Evolutionary conservation across 2,797 vertebrate species (phyloP).

Genomic region (Microhierax caerulescens): DNA sequence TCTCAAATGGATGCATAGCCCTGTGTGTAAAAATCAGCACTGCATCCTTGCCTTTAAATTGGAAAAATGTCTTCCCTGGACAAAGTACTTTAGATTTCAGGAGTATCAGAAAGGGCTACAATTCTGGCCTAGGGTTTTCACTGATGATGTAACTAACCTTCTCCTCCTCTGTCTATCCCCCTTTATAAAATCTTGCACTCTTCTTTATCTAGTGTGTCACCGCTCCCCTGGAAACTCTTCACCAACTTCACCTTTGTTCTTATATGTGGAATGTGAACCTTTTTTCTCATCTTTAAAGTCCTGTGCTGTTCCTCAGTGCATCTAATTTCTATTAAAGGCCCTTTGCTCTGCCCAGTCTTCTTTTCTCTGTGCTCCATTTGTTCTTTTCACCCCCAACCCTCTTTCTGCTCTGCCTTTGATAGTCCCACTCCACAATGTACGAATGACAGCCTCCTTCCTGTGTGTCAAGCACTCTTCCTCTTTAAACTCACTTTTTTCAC

Average conservation of each 20-base stretch:
- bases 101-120: not conserved
- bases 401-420: conserved; percentile 26
- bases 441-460: conserved; percentile 2
- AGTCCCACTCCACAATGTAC: not conserved
- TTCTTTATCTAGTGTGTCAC: not conserved
- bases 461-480: not conserved
- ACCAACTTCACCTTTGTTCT: not conserved
- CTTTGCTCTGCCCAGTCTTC: not conserved
- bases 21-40: not conserved
- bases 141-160: not conserved
- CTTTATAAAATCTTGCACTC: not conserved
- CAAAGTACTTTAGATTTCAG: not conserved
- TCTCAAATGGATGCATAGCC: not conserved
- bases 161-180: not conserved
- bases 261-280: not conserved
- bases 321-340: not conserved
- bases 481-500: conserved; percentile 10
- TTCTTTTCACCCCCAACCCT: not conserved
- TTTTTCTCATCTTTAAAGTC: not conserved
- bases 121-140: not conserved
- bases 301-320: not conserved
- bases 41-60: not conserved
- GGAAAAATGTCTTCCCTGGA: not conserved
- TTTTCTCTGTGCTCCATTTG: not conserved
- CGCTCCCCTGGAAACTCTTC: not conserved